phyloP scores from a whole-genome alignment of 2,797 vertebrate species.

The Ispidina picta region DNA sequence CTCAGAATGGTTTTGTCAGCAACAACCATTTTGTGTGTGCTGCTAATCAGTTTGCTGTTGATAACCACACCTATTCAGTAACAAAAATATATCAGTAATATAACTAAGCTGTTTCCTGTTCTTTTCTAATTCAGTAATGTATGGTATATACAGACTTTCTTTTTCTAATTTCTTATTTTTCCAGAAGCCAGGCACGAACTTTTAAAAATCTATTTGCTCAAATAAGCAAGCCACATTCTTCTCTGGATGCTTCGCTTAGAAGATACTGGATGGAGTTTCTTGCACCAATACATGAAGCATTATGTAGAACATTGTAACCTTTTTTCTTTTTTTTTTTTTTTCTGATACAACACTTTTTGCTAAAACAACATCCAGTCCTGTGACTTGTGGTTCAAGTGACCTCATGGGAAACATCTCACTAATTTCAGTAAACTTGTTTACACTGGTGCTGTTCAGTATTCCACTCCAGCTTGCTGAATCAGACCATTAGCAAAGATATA shows the following conservation, averaged over 20 bases:
- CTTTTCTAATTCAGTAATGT: slow-evolving; percentile 55
- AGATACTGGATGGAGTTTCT: background rate
- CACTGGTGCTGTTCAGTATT: background rate
- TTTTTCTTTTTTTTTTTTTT: background rate
- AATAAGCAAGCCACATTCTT: background rate
- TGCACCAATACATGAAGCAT: background rate
- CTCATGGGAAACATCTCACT: background rate
- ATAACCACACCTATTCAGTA: background rate
- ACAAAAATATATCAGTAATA: slow-evolving; percentile 45
- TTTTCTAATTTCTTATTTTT: background rate
- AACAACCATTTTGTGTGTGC: background rate
- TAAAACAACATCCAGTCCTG: background rate
- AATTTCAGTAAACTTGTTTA: background rate
- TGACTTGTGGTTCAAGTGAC: background rate
- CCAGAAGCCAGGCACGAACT: background rate
- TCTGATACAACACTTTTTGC: background rate
- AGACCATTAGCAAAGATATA: background rate
- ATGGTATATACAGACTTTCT: background rate
- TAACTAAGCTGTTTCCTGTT: slow-evolving; percentile 31
- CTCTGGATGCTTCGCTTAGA: background rate
- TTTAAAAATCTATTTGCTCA: background rate
- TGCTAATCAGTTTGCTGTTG: background rate
- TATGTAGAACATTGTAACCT: background rate
- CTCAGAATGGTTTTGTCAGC: background rate
- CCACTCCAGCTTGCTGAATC: background rate